Base-by-base conservation (phyloP, 2,113 vertebrate genomes). In the Rhinopomastus cyanomelas region DNA sequence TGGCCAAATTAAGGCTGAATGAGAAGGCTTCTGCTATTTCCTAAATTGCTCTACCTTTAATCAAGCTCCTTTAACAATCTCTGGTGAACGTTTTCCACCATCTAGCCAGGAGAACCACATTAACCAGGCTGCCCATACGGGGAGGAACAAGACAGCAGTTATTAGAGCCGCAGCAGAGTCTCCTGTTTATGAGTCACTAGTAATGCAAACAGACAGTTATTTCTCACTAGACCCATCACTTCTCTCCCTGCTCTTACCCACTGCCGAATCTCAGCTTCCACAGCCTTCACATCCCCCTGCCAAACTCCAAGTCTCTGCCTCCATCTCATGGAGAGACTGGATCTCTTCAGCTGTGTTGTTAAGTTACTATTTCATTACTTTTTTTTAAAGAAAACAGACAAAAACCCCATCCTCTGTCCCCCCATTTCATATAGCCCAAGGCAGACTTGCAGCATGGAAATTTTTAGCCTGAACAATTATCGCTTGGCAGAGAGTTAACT, bases 301-400 rank as follows among this genome's bases (percentile, higher is more conserved):
- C 79, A 8, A 95, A 95, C 72, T 82, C 91, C 93, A 64, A 89
- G 94, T 20, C 95, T 96, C 93, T 95, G 94, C 95, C 89, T 96
- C 95, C 95, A 95, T 89, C 94, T 96, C 87, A 96, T 95, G 94
- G 95, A 94, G 89, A 95, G 89, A 93, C 37, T 48, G 32, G 9
- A 89, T 85, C 91, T 73, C 52, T 96, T 95, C 95, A 93, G 79
- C 79, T 87, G 14, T 0, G 15, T 19, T 4, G 15, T 22, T 4
- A 37, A 74, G 11, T 34, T 21, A 12, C 12, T 26, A 19, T 30
- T 36, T 46, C 8, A 1, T 32, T n/a, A n/a, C n/a, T 19, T 29
- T 44, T 7, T 1, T 19, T 42, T 16, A 4, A 57, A 75, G 9
- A 25, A n/a, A 17, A 10, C 11, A 64, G 39, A 48, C 23, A 48